phyloP scores from a whole-genome alignment of 2,797 vertebrate genomes.

The Pantherophis vulpinus region DNA sequence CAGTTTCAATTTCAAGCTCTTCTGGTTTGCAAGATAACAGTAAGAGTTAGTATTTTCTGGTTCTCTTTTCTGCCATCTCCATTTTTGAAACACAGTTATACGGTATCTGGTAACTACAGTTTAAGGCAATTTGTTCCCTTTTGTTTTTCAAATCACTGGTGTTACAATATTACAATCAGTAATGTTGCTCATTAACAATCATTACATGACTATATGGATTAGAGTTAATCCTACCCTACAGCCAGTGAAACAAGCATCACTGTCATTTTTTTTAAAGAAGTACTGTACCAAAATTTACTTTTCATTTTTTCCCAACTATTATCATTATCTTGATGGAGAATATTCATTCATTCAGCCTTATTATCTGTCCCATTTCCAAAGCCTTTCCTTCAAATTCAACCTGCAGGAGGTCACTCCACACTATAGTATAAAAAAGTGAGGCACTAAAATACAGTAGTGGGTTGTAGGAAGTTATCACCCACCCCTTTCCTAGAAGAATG shows the following conservation, averaged over 20 bases:
- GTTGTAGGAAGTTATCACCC: too few species aligned
- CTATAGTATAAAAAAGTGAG: background rate
- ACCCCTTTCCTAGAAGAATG: background rate
- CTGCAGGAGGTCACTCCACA: too few species aligned
- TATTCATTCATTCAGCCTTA: background rate
- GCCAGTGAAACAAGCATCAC: background rate
- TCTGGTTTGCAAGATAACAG: background rate
- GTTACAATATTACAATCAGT: background rate
- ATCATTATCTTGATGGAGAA: background rate
- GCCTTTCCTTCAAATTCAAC: background rate
- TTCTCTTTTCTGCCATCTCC: background rate
- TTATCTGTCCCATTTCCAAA: background rate
- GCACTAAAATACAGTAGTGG: background rate
- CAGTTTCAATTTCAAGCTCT: background rate
- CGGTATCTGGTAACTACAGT: background rate
- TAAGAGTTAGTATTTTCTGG: background rate
- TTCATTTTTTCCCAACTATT: background rate
- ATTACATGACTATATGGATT: background rate
- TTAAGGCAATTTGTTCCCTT: background rate
- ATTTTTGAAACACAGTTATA: background rate
- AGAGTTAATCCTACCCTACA: background rate
- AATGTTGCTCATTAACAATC: background rate
- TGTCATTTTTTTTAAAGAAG: background rate
- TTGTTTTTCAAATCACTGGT: background rate
- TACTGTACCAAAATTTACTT: background rate